phyloP scores from a whole-genome alignment of 2,113 vertebrate genomes.

The Paradoxurus hermaphroditus region DNA sequence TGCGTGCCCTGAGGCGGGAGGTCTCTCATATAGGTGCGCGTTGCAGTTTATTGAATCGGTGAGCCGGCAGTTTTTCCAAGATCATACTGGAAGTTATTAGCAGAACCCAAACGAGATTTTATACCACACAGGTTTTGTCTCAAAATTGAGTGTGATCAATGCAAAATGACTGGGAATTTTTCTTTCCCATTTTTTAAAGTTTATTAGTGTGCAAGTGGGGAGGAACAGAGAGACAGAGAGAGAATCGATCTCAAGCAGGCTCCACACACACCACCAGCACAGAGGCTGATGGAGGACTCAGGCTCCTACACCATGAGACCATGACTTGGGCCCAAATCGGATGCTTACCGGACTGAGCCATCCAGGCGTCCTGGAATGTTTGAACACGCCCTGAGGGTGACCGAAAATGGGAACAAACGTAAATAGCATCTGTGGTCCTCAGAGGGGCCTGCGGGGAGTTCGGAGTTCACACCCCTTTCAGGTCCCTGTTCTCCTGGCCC shows the following conservation, averaged over 20 bases:
- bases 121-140: neutral
- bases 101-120: neutral
- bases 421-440: neutral
- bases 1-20: neutral
- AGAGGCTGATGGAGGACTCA: too few relatives aligned
- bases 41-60: neutral
- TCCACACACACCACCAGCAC: too few relatives aligned
- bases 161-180: neutral
- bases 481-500: neutral
- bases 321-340: too few relatives aligned
- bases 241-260: too few relatives aligned
- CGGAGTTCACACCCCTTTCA: fast-evolving
- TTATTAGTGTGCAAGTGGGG: too few relatives aligned
- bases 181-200: too few relatives aligned
- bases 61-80: neutral
- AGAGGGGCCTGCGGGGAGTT: neutral
- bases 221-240: too few relatives aligned
- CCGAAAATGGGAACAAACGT: neutral
- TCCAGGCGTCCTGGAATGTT: too few relatives aligned
- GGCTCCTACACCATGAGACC: too few relatives aligned
- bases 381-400: neutral
- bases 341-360: too few relatives aligned
- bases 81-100: neutral
- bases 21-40: too few relatives aligned
- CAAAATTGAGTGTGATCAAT: neutral